These are phyloP conservation scores for Acholoe squamosa DNA, from an alignment of 2,888 invertebrate species.

Conservation along the genomic window DNA sequence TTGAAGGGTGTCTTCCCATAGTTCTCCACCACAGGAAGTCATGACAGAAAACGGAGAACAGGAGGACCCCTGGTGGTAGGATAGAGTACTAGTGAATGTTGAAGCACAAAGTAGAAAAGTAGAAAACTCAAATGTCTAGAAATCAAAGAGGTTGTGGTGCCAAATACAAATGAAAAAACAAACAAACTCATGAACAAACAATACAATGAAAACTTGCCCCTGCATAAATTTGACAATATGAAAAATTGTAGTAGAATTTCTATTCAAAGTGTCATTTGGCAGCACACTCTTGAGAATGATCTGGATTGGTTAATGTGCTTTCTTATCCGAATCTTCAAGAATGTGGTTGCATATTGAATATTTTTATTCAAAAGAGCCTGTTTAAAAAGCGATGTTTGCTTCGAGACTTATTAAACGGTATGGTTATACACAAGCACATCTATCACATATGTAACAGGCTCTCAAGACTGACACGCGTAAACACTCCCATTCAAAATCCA, in stretches of 20 bases:
- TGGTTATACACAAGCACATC: too few relatives aligned
- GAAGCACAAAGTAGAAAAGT: constrained; percentile 38
- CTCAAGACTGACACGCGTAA: neutral
- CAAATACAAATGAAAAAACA: constrained; percentile 22
- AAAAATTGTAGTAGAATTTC: too few relatives aligned
- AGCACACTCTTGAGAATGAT: neutral
- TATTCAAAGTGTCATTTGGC: neutral
- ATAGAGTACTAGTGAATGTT: constrained; percentile 35
- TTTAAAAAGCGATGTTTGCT: too few relatives aligned
- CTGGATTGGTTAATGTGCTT: constrained; percentile 18
- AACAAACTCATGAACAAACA: neutral
- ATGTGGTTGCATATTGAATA: constrained; percentile 18
- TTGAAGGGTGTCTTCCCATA: constrained; percentile 27
- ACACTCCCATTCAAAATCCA: neutral
- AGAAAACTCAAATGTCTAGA: neutral
- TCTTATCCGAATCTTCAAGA: neutral
- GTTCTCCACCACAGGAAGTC: constrained; percentile 38
- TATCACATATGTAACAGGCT: neutral
- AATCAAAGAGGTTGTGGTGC: neutral
- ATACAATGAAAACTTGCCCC: neutral
- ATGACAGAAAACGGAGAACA: constrained; percentile 30
- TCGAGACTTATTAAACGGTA: too few relatives aligned
- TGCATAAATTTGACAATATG: too few relatives aligned
- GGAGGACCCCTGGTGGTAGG: constrained; percentile 56
- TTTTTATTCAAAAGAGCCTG: neutral